Percentiles rank a stretch among this genome's conserved stretches.
Conservation (phyloP, 2,113 vertebrate species). For the Rissa tridactyla region DNA sequence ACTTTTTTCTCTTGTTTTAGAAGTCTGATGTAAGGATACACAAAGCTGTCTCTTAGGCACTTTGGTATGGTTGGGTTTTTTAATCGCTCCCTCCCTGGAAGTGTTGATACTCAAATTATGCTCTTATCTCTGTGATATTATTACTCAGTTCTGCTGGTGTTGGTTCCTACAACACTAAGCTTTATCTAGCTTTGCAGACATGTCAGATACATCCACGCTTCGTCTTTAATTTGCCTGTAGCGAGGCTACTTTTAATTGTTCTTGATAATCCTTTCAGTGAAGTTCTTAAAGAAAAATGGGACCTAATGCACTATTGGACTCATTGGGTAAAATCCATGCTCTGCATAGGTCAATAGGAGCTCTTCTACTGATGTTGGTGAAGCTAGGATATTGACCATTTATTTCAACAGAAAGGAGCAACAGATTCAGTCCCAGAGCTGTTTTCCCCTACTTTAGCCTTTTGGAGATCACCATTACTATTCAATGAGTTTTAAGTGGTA, state of each 20-base stretch:
- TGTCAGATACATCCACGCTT: background rate
- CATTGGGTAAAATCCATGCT: conserved; percentile 6
- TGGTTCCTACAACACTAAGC: background rate
- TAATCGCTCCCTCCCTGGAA: background rate
- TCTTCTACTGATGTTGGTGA: background rate
- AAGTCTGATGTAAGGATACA: background rate
- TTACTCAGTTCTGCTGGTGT: background rate
- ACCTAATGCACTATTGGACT: background rate
- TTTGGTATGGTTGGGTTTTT: background rate
- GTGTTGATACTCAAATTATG: background rate
- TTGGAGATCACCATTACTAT: background rate
- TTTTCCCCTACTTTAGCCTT: background rate
- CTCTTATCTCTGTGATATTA: background rate
- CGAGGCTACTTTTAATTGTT: background rate
- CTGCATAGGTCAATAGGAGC: background rate
- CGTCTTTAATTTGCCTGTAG: background rate
- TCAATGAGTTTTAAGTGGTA: background rate
- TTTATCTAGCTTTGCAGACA: background rate
- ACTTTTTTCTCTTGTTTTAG: background rate
- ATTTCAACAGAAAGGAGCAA: background rate
- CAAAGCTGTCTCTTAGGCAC: background rate
- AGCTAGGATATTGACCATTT: background rate
- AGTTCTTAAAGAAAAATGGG: background rate
- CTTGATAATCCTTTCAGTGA: background rate
- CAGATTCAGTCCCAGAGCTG: background rate